Conservation (phyloP, 64 coral and sea anemone species). For the Montipora capricornis region DNA sequence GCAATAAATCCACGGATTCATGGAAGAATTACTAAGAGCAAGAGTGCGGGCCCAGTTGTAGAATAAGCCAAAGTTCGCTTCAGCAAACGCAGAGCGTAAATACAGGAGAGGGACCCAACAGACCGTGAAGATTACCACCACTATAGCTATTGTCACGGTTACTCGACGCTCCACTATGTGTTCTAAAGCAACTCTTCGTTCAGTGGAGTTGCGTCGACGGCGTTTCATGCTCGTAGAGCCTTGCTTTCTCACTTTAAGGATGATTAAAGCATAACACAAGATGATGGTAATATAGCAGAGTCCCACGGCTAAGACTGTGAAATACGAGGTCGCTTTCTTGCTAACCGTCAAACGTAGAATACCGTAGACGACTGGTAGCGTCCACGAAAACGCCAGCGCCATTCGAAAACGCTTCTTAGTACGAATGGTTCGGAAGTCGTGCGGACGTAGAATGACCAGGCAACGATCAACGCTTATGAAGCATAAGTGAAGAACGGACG, state of each 20-base stretch:
- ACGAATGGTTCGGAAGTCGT: conserved; percentile 45
- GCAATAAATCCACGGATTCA: conserved; percentile 93
- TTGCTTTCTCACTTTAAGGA: conserved; percentile 75
- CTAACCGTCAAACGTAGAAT: conserved; percentile 72
- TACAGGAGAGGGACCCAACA: conserved; percentile 85
- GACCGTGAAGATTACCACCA: conserved; percentile 78
- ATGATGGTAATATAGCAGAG: conserved; percentile 79
- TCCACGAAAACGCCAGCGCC: conserved; percentile 53
- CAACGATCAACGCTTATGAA: conserved; percentile 83
- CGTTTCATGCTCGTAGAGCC: conserved; percentile 20
- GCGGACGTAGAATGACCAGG: conserved; percentile 74
- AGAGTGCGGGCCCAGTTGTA: conserved; percentile 92
- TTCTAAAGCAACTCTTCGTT: not conserved
- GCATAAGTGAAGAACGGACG: conserved; percentile 80
- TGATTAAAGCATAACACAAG: conserved; percentile 79
- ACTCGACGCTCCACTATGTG: conserved; percentile 1
- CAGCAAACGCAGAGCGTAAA: conserved; percentile 67
- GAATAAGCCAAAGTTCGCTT: conserved; percentile 53
- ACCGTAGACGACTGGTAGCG: conserved; percentile 73
- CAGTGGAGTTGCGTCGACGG: not conserved
- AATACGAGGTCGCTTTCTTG: conserved; percentile 77
- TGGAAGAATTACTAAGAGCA: conserved; percentile 76
- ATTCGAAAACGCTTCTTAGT: conserved; percentile 66
- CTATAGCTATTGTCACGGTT: conserved; percentile 25
- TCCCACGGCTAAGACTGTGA: conserved; percentile 79